These are phyloP conservation scores for Brienomyrus longianalis DNA, from an alignment of 2,113 vertebrate genomes.

Conservation along the genomic window DNA sequence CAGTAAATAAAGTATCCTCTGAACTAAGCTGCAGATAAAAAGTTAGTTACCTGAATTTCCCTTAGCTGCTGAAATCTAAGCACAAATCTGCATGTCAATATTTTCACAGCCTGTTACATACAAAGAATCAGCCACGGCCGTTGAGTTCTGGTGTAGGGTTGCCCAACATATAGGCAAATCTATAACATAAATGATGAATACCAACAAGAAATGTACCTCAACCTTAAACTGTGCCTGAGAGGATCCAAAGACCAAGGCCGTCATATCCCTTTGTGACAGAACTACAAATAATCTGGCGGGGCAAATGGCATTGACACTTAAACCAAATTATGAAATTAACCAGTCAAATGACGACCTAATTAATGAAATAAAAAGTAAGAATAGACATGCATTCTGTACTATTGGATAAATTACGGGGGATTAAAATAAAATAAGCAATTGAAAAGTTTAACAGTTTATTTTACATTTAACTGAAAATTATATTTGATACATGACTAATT, in stretches of 20 bases:
- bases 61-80: not conserved
- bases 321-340: not conserved
- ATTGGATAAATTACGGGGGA: conserved; percentile 21
- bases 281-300: not conserved
- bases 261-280: not conserved
- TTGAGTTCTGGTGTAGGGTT: not conserved
- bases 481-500: conserved; percentile 43
- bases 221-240: not conserved
- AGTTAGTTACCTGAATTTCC: not conserved
- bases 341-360: not conserved
- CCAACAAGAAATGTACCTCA: not conserved
- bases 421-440: conserved; percentile 35
- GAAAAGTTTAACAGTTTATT: conserved; percentile 59
- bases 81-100: not conserved
- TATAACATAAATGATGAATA: not conserved
- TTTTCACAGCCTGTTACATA: not conserved
- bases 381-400: not conserved
- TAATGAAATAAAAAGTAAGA: not conserved
- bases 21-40: not conserved
- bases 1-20: not conserved
- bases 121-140: not conserved
- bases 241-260: not conserved
- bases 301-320: not conserved
- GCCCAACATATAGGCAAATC: not conserved
- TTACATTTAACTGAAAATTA: conserved; percentile 51